Percentiles rank a stretch among this genome's conserved stretches.
Evolutionary conservation across 2,113 vertebrate species (phyloP).

Genomic region (Brachirus orientalis): DNA sequence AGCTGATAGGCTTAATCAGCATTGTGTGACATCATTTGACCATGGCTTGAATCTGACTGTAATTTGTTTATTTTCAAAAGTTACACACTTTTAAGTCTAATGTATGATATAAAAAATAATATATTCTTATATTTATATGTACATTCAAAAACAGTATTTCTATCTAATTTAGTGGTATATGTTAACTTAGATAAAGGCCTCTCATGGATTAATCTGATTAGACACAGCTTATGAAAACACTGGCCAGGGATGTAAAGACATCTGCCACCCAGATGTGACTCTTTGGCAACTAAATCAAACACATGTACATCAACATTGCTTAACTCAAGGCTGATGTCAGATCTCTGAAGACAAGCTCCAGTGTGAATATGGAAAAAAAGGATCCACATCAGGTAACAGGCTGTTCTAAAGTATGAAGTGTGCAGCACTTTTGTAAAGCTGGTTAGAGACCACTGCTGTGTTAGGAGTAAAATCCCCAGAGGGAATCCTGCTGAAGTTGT

Average conservation of each 20-base stretch:
- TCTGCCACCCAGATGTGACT: constrained; percentile 15
- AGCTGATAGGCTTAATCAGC: too few species aligned
- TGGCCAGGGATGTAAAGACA: neutral
- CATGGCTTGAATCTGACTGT: too few species aligned
- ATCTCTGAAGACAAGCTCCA: constrained; percentile 7
- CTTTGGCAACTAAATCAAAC: neutral
- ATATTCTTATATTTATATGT: too few species aligned
- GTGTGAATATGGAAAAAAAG: constrained; percentile 15
- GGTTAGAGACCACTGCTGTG: constrained; percentile 42
- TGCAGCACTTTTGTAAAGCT: constrained; percentile 23
- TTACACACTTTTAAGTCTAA: too few species aligned
- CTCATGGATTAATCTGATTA: neutral
- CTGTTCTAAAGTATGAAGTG: constrained; percentile 7
- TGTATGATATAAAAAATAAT: too few species aligned
- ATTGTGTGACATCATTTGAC: too few species aligned
- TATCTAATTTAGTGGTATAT: neutral
- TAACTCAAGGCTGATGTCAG: constrained; percentile 1
- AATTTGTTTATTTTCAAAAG: too few species aligned
- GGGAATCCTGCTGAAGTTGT: constrained; percentile 50
- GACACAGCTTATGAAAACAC: neutral
- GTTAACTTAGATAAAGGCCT: neutral
- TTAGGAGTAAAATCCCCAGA: constrained; percentile 26
- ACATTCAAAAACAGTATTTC: too few species aligned
- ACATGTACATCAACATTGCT: constrained; percentile 1
- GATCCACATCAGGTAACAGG: constrained; percentile 2